Evolutionary conservation across 2,113 vertebrate genomes (phyloP), one percentile per base, ranked within the genome.

Genomic region (Channa maculata): DNA sequence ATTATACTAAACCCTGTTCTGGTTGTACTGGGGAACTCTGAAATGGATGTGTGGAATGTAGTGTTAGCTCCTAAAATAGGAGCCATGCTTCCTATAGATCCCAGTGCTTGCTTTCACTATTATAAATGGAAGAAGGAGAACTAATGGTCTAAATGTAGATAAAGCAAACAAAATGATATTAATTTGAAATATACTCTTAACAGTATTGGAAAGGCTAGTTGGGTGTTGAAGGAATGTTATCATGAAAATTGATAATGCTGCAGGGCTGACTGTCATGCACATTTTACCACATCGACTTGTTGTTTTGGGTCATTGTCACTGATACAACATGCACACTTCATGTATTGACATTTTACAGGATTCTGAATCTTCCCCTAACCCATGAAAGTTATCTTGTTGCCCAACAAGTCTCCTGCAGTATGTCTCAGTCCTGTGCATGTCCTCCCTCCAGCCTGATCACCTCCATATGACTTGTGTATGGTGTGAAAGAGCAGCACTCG

Each of bases 51-150:
- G 65, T 2, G 3, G 77, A 69, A 24, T 68, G 71, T 59, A 46
- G 38, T 48, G 33, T 77, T 79, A n/a, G n/a, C n/a, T n/a, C 71
- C 5, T 13, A 57, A 57, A 83, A 71, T 33, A 4, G 71, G 61
- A 82, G 24, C 51, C 61, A 74, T 48, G 58, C 82, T 78, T 68
- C 8, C 8, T 53, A 69, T 61, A 77, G 78, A 79, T 83, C 33
- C 0, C 2, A 24, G 11, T 15, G 50, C 33, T 63, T 61, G 24
- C 24, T 24, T 24, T 24, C 24, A 24, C 24, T 24, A 60, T 44
- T 33, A n/a, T 36, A 13, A 69, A 55, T 24, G 24, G 24, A 24
- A 24, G 1, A 24, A 24, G 24, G 24, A 1, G 24, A 24, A 24
- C 24, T 24, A 24, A 24, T 24, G 24, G 24, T 24, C 24, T 1